Evolutionary conservation across 1,140 invertebrate genomes (phyloP), one percentile per base, ranked within the genome.

Genomic region (Zaprionus gabonicus): DNA sequence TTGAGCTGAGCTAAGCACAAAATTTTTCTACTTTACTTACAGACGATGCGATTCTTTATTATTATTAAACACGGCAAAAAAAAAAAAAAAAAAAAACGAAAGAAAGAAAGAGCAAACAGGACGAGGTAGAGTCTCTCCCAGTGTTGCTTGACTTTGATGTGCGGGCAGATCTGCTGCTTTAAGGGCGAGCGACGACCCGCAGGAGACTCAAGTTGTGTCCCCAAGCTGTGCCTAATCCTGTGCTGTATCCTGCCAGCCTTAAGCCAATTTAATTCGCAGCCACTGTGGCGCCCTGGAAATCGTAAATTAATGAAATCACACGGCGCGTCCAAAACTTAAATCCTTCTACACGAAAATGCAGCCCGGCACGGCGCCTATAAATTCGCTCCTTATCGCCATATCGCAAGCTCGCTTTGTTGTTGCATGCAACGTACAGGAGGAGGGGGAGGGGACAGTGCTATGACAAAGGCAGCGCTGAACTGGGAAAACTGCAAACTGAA

Each of bases 1-100:
- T 90, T 91, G 72, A 82, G 85, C 85, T 90, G 85, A 90, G 82
- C 85, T 90, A 90, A 90, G 85, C 85, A 81, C 67, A 90, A 90
- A 84, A 90, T 90, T 81, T 90, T 81, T 90, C 78, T 71, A 88
- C 85, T 90, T 84, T 82, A 76, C 82, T 85, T 82, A 51, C 76
- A 51, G 73, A 51, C 46, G 46, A 70, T 62, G 78, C 84, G 75
- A 71, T 79, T 76, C 71, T 88, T 80, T 88, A 84, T 88, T 90
- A 90, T 90, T 85, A 90, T 90, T 81, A 76, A 90, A 73, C 78
- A 76, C 68, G 71, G 63, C 81, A 55, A 81, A 79, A 58, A 57
- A 41, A 17, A 25, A 38, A 41, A 17, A 25, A 38, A 62, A 38
- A 68, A 58, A 57, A 41, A 17, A 25, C 31, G 25, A 49, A 57